A percentile compares a stretch with the other conserved stretches of the same genome.
Evolutionary conservation across 2,888 invertebrate genomes (phyloP).

Genomic region (Ornithoptera alexandrae): DNA sequence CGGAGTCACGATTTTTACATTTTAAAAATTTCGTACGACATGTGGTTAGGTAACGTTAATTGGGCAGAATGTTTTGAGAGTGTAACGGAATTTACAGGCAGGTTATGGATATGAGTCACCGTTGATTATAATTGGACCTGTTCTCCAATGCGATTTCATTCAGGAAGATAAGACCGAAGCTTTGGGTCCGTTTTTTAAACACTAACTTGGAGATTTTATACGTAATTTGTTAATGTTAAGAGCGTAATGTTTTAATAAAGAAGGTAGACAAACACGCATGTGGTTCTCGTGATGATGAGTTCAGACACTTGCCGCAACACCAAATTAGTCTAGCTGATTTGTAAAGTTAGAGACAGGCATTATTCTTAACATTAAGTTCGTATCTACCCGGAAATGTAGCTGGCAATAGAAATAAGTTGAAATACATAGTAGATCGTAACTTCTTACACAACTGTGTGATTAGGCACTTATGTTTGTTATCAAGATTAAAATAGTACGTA

Average conservation of each 20-base stretch:
- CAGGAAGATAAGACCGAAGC: background rate
- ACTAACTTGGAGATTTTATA: background rate
- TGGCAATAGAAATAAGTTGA: too few relatives aligned
- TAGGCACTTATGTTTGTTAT: too few relatives aligned
- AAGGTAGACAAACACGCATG: too few relatives aligned
- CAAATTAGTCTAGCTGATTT: too few relatives aligned
- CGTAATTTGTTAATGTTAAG: background rate
- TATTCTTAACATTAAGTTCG: too few relatives aligned
- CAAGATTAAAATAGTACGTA: too few relatives aligned
- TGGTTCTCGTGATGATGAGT: too few relatives aligned
- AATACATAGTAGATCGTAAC: too few relatives aligned
- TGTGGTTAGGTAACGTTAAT: slow-evolving; percentile 18
- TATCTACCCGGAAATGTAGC: too few relatives aligned
- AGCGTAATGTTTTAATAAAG: background rate
- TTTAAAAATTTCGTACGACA: slow-evolving; percentile 11
- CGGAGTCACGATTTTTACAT: slow-evolving; percentile 12
- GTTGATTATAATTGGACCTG: slow-evolving; percentile 4
- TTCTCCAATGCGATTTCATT: background rate
- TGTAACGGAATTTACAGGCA: slow-evolving; percentile 8
- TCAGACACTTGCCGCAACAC: too few relatives aligned
- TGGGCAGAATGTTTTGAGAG: background rate
- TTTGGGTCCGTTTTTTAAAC: background rate
- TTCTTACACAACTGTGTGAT: too few relatives aligned
- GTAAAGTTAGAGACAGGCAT: too few relatives aligned
- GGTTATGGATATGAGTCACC: slow-evolving; percentile 16